Evolutionary conservation across 2,888 invertebrate genomes (phyloP), one percentile per base, ranked within the genome.

Genomic region (Drosophila barbarae): DNA sequence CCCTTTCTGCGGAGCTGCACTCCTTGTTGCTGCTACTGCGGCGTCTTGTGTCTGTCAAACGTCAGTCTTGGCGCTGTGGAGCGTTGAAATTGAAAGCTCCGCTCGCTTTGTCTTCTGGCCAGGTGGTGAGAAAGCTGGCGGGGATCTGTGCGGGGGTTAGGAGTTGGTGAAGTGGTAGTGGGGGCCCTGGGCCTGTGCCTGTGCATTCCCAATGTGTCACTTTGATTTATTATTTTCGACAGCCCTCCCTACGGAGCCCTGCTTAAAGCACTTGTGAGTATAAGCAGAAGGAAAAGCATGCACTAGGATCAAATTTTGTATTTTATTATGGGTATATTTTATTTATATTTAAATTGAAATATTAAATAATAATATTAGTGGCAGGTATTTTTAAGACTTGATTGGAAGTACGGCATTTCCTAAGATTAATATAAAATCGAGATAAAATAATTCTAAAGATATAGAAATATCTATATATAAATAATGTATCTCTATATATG

Each of bases 201-300:
- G 26, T 63, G 64, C 58, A 44, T 57, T 61, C 59, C 50, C 60
- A 69, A 69, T 69, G 72, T 75, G 71, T 69, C 71, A 61, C 72
- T 75, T 71, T 77, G 75, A 77, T 77, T 77, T 77, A 80, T 77
- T 73, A 77, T 74, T 77, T 77, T 77, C 75, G 81, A 75, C 81
- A 81, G 72, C 63, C 69, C 61, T 60, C 54, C 32, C 39, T 50
- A 57, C 9, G 39, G 56, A 51, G 36, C 28, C 34, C 30, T 30
- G 63, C 63, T 50, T 42, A 21, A 49, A 26, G 46, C 26, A 35
- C 59, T 46, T 42, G 30, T n/a, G 51, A 36, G 61, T 32, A 51
- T 39, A 35, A 51, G 39, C 52, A 50, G 49, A 41, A 35, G 47
- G 32, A 46, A 21, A n/a, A 26, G 9, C 26, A 18, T 36, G 41